A percentile compares a stretch with the other conserved stretches of the same genome.
These are phyloP conservation scores for Orthosia gothica DNA, from an alignment of 2,888 invertebrate species.

Conservation along the genomic window DNA sequence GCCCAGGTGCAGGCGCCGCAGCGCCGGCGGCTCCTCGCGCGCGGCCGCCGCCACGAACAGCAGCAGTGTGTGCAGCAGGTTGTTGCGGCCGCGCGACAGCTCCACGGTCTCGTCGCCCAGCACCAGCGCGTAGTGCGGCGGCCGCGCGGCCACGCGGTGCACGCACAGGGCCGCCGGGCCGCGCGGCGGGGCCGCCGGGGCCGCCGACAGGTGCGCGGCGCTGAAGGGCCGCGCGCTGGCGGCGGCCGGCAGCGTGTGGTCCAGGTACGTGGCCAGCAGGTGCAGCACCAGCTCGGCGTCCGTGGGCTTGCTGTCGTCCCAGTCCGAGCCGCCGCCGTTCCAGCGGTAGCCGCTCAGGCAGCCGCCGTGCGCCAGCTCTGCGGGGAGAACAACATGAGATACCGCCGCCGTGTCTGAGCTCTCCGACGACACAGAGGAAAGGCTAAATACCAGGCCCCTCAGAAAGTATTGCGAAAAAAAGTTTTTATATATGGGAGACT, in stretches of 20 bases:
- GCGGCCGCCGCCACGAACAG: conserved; percentile 91
- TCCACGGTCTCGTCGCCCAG: conserved; percentile 67
- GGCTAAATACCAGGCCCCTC: too few species aligned
- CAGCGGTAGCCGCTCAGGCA: conserved; percentile 97
- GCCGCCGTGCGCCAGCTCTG: conserved; percentile 95
- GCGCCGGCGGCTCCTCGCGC: conserved; percentile 78
- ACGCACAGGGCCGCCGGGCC: conserved; percentile 40
- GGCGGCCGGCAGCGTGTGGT: conserved; percentile 82
- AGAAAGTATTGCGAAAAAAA: too few species aligned
- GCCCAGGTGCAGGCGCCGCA: conserved; percentile 78
- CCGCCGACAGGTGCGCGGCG: conserved; percentile 80
- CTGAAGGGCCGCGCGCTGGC: conserved; percentile 86
- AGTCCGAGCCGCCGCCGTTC: conserved; percentile 93
- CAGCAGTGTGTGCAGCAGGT: conserved; percentile 96
- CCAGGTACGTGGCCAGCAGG: conserved; percentile 95
- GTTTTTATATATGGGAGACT: too few species aligned
- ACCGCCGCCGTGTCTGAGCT: too few species aligned
- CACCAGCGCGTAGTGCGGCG: conserved; percentile 64
- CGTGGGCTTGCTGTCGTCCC: conserved; percentile 96
- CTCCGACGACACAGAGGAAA: too few species aligned
- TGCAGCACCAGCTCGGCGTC: conserved; percentile 97
- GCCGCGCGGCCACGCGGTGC: conserved; percentile 55
- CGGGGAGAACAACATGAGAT: neutral
- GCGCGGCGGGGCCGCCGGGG: conserved; percentile 37
- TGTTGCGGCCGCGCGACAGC: conserved; percentile 89